Conservation (phyloP, 2,888 invertebrate species). For the Muscina levida region DNA sequence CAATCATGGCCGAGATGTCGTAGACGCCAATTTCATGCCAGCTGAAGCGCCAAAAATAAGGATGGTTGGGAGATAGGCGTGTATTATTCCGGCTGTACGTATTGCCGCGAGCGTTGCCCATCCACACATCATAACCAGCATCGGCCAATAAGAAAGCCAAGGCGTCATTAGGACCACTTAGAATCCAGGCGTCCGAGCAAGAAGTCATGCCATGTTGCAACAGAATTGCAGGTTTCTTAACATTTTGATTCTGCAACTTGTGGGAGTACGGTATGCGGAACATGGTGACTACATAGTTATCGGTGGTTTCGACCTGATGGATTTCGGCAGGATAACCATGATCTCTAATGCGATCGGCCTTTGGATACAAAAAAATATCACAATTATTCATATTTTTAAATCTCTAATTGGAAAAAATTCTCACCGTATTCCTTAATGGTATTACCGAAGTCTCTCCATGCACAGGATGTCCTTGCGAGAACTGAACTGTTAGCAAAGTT, state of each 20-base stretch:
- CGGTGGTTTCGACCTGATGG: constrained; percentile 2
- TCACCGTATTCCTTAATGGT: constrained; percentile 19
- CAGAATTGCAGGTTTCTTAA: constrained; percentile 4
- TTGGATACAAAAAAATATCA: too few relatives aligned
- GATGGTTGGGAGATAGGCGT: constrained; percentile 69
- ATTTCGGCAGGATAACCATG: constrained; percentile 18
- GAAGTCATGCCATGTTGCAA: constrained; percentile 26
- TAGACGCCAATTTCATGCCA: constrained; percentile 93
- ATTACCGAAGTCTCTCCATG: not conserved
- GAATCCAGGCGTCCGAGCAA: constrained; percentile 67
- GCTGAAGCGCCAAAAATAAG: constrained; percentile 79
- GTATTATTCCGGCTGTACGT: constrained; percentile 68
- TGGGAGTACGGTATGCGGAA: constrained; percentile 40
- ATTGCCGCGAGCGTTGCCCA: constrained; percentile 70
- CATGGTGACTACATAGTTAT: constrained; percentile 6
- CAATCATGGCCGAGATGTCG: constrained; percentile 74
- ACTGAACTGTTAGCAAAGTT: not conserved
- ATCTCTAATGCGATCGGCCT: constrained; percentile 30
- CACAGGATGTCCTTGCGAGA: not conserved
- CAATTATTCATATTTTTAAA: too few relatives aligned
- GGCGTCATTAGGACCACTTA: constrained; percentile 65
- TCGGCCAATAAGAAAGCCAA: constrained; percentile 68
- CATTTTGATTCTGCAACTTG: constrained; percentile 11
- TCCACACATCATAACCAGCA: constrained; percentile 71
- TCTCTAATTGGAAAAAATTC: too few relatives aligned